Evolutionary conservation across 2,113 vertebrate genomes (phyloP), one percentile per base, ranked within the genome.

Genomic region (Hucho hucho): DNA sequence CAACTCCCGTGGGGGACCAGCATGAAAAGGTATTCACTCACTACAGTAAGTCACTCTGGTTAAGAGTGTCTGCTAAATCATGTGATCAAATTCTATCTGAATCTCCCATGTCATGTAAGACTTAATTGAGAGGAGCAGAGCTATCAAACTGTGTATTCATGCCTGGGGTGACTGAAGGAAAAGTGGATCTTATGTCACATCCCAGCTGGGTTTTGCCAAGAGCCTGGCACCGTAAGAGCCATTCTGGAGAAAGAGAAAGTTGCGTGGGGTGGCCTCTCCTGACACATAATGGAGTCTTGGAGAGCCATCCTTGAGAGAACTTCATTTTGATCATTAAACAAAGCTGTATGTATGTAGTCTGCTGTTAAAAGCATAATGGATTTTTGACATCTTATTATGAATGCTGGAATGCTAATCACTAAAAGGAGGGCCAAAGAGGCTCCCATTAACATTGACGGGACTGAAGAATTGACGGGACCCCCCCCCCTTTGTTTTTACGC

Each of bases 101-200:
- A 70, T 29, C 29, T 70, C 26, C 32, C n/a, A 74, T 16, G 32
- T 61, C 47, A 16, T 67, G 68, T 25, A 47, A 25, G 28, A 69
- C 28, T 58, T 32, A 53, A 53, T 4, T 53, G 4, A 53, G 49
- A 18, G 58, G 70, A 7, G 37, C 4, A 37, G 28, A 20, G 61
- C 9, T 28, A 18, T 75, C 68, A 75, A 47, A 66, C 66, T 64
- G 14, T 74, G 46, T 56, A 79, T 75, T 79, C 73, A 75, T 32
- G 26, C 63, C 7, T 77, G 49, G 73, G 56, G 68, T 53, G 67
- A 71, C 16, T 43, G n/a, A 59, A n/a, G n/a, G n/a, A 22, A 64
- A 79, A 66, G 78, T 64, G 68, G 58, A 59, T 66, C 43, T 70
- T 32, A 64, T 69, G 72, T 70, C 72, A 74, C 66, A 74, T 75